phyloP scores from a whole-genome alignment of 1,140 invertebrate genomes.

The Eulimnadia texana region DNA sequence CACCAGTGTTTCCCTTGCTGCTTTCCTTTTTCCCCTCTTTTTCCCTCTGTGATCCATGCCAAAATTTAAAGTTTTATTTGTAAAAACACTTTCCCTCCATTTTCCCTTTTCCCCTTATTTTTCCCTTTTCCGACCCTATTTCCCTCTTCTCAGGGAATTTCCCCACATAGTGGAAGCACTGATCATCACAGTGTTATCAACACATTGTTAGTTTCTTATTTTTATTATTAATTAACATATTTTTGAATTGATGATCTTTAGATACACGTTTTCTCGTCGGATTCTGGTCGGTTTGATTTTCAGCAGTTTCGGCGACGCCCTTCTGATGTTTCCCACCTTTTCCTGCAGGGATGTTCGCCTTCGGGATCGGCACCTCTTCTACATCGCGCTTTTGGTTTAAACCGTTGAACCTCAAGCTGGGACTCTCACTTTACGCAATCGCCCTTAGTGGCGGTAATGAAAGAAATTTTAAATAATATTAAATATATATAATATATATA shows the following conservation, averaged over 20 bases:
- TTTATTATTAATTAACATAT: conserved; percentile 14
- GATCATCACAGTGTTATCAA: no score
- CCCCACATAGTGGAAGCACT: no score
- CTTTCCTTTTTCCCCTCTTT: no score
- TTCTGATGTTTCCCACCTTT: conserved; percentile 66
- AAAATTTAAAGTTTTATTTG: no score
- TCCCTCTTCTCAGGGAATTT: no score
- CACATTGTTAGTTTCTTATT: no score
- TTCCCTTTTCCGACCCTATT: no score
- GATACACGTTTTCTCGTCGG: conserved; percentile 49
- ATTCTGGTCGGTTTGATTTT: conserved; percentile 64
- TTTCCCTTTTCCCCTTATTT: no score
- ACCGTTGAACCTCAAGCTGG: conserved; percentile 47
- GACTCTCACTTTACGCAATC: conserved; percentile 34
- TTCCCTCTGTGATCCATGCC: no score
- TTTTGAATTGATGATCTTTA: no score
- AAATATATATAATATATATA: background rate
- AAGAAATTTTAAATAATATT: background rate
- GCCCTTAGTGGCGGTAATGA: conserved; percentile 2
- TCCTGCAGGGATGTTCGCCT: conserved; percentile 60
- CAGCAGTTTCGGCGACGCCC: conserved; percentile 65
- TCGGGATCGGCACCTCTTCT: conserved; percentile 61
- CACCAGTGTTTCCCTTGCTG: no score
- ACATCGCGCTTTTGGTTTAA: conserved; percentile 64
- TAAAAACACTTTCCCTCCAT: no score